Percentiles rank a stretch among this genome's conserved stretches.
Evolutionary conservation across 37 sponge, comb jelly and placozoan species (phyloP).

Genomic region (Aphrocallistes beatrix): DNA sequence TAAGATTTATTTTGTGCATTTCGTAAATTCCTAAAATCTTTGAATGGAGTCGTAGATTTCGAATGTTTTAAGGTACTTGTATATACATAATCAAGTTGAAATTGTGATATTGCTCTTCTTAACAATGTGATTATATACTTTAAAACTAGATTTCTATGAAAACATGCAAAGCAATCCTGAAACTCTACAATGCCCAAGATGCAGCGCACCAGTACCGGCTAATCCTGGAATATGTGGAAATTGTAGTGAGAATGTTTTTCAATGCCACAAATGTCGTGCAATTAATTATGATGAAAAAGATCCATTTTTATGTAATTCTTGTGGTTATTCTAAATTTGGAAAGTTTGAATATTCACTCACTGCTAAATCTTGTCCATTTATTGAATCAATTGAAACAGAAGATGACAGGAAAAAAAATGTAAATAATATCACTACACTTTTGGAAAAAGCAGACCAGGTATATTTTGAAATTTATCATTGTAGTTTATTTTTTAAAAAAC

Average conservation of each 20-base stretch:
- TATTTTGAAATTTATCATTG: not conserved
- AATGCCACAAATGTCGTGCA: slow-evolving; percentile 91
- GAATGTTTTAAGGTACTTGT: too few species aligned
- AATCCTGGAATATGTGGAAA: slow-evolving; percentile 81
- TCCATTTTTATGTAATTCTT: slow-evolving; percentile 85
- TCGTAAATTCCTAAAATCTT: too few species aligned
- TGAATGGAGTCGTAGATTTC: too few species aligned
- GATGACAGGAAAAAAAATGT: slow-evolving; percentile 74
- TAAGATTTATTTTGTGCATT: too few species aligned
- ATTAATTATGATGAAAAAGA: slow-evolving; percentile 94
- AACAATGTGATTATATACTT: not conserved
- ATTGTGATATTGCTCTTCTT: too few species aligned
- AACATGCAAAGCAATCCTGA: slow-evolving; percentile 70
- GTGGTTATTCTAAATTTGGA: slow-evolving; percentile 89
- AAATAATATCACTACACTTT: slow-evolving; percentile 49
- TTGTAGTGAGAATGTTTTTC: slow-evolving; percentile 91
- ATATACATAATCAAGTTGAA: too few species aligned
- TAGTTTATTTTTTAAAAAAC: not conserved
- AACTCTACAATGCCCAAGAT: slow-evolving; percentile 82
- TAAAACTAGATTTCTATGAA: slow-evolving; percentile 70
- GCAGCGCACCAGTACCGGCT: slow-evolving; percentile 77
- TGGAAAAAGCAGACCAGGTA: slow-evolving; percentile 60
- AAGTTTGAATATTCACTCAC: slow-evolving; percentile 60
- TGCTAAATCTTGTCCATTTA: slow-evolving; percentile 54
- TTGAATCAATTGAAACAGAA: slow-evolving; percentile 81